Base-by-base conservation (phyloP, 2,888 invertebrate genomes). In the Erebia palarica region DNA sequence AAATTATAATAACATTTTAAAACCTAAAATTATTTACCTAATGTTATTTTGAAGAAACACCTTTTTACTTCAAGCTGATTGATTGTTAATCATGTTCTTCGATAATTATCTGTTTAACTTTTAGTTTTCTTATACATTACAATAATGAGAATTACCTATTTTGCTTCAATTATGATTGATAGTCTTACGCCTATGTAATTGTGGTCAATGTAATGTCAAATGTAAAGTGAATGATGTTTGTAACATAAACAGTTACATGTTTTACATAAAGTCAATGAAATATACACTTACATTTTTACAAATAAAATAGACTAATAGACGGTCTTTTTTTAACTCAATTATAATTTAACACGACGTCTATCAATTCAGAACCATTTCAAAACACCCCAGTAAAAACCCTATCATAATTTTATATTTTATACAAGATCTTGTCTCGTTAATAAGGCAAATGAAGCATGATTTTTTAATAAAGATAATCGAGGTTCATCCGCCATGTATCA, bases 381-480 rank as follows among this genome's bases (percentile, higher is more conserved):
- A 47, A 21, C 36, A 47, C 73, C 16, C 58, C 55, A 67, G 68
- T 51, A 65, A 58, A 13, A 61, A 68, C 60, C 68, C 57, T 57
- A 53, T 83, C 86, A 86, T 84, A 86, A 86, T 88, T 84, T 82
- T 75, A 67, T 75, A 69, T 72, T 72, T 72, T 68, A 72, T 69
- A 75, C 70, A 69, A 73, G 69, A 69, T 59, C 75, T 68, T 75
- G 73, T 77, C 74, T 76, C 77, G 73, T 76, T 81, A 77, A 76
- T 75, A 72, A 75, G 67, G 69, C 74, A 78, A 81, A 81, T 79
- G 78, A 78, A 80, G 79, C 79, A 76, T 78, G 75, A 78, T 77
- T 76, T 79, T 81, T 80, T 81, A 81, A 82, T 81, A 77, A 78
- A 76, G 74, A 76, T 77, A 77, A 73, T 74, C 73, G 70, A 71